Evolutionary conservation across 2,888 invertebrate genomes (phyloP), one percentile per base, ranked within the genome.

Genomic region (Brenthis daphne): DNA sequence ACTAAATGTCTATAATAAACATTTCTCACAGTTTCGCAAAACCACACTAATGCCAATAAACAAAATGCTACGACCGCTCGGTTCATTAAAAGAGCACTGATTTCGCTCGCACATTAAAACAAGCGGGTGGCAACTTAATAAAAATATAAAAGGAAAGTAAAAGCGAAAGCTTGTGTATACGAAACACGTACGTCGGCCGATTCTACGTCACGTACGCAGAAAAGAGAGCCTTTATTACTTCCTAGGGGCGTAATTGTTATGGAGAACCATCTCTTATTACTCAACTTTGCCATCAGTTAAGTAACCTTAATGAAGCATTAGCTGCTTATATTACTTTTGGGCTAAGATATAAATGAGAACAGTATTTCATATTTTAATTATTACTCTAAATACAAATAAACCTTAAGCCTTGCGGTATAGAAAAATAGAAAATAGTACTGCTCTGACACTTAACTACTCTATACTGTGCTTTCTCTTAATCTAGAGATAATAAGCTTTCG

Each of bases 181-280:
- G 76, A 77, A 82, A 85, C 90, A 90, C 90, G 89, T 88, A 75
- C 81, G 77, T 83, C 81, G 84, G 84, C 83, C 85, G 87, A 87
- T 87, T 82, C 85, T 84, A 69, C 84, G 85, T 87, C 90, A 90
- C 90, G 90, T 90, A 84, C 85, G 75, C 73, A 82, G 83, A 85
- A 87, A 86, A 85, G 83, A 88, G 86, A 90, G 90, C 88, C 88
- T 89, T 88, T 89, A 90, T 90, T 89, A 88, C 89, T 87, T 88
- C 87, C 86, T 82, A 84, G 85, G 79, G 76, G 76, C 81, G 85
- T 89, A 89, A 90, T 90, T 90, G 89, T 89, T 89, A 89, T 87
- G 85, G 87, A 88, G 87, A 89, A 84, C 80, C 79, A 79, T 83
- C 82, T 77, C 88, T 86, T 86, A 87, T 87, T 87, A 86, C 87